A percentile compares a stretch with the other conserved stretches of the same genome.
Conservation (phyloP, 2,888 invertebrate genomes). For the Chirona hameri region DNA sequence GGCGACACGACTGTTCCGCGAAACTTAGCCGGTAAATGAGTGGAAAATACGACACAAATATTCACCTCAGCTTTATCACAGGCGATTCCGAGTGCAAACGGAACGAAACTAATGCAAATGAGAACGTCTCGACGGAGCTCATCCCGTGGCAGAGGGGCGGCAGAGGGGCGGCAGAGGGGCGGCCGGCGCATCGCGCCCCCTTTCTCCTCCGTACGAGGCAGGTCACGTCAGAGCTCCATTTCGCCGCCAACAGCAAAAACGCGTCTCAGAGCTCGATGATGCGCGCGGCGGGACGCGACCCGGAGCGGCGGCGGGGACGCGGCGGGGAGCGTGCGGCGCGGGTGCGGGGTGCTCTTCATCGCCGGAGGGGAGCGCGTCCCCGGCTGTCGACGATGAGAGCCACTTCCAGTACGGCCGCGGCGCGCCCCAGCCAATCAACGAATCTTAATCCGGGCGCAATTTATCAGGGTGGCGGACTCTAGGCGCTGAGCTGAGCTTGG, state of each 20-base stretch:
- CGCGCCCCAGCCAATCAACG: neutral
- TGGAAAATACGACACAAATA: neutral
- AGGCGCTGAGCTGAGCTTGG: neutral
- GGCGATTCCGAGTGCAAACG: neutral
- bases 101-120: slow-evolving; percentile 26
- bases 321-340: too few relatives aligned
- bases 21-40: neutral
- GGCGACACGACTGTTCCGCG: neutral
- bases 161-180: neutral
- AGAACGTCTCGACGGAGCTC: neutral
- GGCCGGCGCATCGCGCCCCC: neutral
- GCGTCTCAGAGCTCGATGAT: neutral
- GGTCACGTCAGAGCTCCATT: neutral
- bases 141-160: neutral
- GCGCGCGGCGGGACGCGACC: neutral
- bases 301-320: neutral
- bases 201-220: neutral
- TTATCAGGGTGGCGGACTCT: neutral
- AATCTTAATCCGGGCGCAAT: slow-evolving; percentile 27
- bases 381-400: neutral
- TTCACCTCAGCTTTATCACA: neutral
- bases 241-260: neutral
- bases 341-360: neutral
- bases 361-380: neutral
- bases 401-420: neutral